A percentile compares a stretch with the other conserved stretches of the same genome.
Evolutionary conservation across 23 tunicate species (phyloP).

Genomic region (Halocynthia aurantium): DNA sequence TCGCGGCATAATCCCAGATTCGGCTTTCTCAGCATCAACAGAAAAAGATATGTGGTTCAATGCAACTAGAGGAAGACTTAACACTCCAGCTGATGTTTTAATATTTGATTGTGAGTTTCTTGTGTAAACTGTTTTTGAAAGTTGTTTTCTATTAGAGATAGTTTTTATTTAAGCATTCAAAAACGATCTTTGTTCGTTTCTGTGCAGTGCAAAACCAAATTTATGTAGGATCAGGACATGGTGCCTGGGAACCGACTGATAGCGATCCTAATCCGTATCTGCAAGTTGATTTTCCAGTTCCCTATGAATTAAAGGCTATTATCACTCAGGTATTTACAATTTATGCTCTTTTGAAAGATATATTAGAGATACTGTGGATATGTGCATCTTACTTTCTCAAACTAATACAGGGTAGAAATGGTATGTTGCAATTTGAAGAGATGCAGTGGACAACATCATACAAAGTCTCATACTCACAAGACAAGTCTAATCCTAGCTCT

Average conservation of each 20-base stretch:
- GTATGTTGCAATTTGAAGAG: conserved; percentile 36
- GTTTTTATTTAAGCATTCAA: neutral
- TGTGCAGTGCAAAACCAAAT: conserved; percentile 23
- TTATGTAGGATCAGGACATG: conserved; percentile 59
- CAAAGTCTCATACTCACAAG: conserved; percentile 75
- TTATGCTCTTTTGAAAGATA: neutral
- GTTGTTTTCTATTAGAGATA: neutral
- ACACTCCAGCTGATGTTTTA: conserved; percentile 72
- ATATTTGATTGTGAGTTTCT: conserved; percentile 27
- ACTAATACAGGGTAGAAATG: conserved; percentile 55
- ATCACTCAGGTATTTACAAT: conserved; percentile 60
- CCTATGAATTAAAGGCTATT: conserved; percentile 65
- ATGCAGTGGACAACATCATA: conserved; percentile 73
- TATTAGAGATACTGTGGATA: neutral
- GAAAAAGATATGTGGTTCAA: conserved; percentile 73
- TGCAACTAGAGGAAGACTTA: conserved; percentile 67
- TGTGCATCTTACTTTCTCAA: neutral
- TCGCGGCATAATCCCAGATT: conserved; percentile 51
- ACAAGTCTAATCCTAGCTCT: neutral
- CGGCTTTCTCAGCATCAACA: conserved; percentile 52
- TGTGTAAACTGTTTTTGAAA: neutral
- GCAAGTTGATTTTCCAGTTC: conserved; percentile 68
- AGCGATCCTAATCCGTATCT: conserved; percentile 42
- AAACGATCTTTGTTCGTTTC: neutral
- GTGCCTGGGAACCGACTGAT: conserved; percentile 62